phyloP scores from a whole-genome alignment of 30 jellyfish, hydroid and myxozoan genomes.

The Sanderia malayensis region DNA sequence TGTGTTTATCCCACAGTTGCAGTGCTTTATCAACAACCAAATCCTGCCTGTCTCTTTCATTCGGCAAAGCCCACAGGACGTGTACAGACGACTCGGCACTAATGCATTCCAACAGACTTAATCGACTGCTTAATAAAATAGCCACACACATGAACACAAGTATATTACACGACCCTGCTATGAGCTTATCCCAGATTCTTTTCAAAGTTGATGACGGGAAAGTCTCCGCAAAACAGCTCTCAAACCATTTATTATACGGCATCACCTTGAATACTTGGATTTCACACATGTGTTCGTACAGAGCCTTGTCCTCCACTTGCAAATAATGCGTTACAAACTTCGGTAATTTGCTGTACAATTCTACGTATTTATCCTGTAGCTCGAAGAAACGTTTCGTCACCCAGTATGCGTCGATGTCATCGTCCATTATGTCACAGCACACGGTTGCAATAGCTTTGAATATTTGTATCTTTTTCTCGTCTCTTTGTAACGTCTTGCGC shows the following conservation, averaged over 20 bases:
- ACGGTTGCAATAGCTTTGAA: constrained; percentile 76
- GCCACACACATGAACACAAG: constrained; percentile 89
- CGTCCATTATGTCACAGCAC: constrained; percentile 63
- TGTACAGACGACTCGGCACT: constrained; percentile 63
- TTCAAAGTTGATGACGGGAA: constrained; percentile 64
- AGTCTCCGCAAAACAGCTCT: constrained; percentile 77
- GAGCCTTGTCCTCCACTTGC: constrained; percentile 83
- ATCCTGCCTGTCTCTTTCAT: constrained; percentile 50
- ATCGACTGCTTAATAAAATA: constrained; percentile 56
- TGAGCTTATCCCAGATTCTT: constrained; percentile 80
- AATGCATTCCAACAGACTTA: constrained; percentile 49
- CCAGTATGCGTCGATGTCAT: constrained; percentile 89
- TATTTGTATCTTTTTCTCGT: constrained; percentile 67
- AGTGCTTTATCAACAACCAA: constrained; percentile 72
- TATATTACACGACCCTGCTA: constrained; percentile 91
- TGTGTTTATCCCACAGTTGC: constrained; percentile 93
- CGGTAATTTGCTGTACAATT: constrained; percentile 73
- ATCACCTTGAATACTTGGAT: constrained; percentile 74
- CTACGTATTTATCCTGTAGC: constrained; percentile 71
- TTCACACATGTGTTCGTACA: constrained; percentile 82
- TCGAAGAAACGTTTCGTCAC: constrained; percentile 65
- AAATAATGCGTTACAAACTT: constrained; percentile 66
- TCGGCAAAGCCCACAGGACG: constrained; percentile 43
- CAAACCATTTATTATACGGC: constrained; percentile 91
- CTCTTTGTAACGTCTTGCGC: constrained; percentile 56